Percentiles rank a stretch among this genome's conserved stretches.
Evolutionary conservation across 2,797 vertebrate genomes (phyloP).

Genomic region (Premnoplex brunnescens): DNA sequence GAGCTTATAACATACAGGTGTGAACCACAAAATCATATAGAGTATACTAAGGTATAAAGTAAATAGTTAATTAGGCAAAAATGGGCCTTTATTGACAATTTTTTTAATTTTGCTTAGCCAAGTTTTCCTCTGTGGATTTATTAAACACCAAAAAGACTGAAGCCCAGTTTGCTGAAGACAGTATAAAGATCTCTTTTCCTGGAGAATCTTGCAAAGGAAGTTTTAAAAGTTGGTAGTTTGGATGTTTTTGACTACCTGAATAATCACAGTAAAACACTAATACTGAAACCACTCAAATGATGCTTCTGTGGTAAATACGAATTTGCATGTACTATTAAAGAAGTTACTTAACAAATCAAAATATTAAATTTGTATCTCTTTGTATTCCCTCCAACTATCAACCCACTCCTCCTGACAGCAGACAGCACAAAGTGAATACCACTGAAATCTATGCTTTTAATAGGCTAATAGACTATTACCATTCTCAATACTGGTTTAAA

Average conservation of each 20-base stretch:
- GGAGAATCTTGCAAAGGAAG: neutral
- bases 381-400: neutral
- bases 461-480: neutral
- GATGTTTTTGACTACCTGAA: neutral
- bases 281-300: neutral
- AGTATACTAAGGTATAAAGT: neutral
- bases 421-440: slow-evolving; percentile 1
- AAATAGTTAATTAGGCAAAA: neutral
- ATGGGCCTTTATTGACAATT: neutral
- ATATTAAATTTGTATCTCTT: slow-evolving; percentile 20
- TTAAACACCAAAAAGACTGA: neutral
- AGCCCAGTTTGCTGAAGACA: neutral
- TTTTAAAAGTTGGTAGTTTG: neutral
- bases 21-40: neutral
- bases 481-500: neutral
- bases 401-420: slow-evolving; percentile 4
- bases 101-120: neutral
- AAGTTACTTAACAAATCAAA: slow-evolving; percentile 43
- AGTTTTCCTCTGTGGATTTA: neutral
- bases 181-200: neutral
- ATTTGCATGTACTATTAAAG: neutral
- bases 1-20: neutral
- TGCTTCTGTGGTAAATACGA: neutral
- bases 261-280: neutral
- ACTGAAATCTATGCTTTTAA: slow-evolving; percentile 23